phyloP scores from a whole-genome alignment of 2,113 vertebrate genomes.

The Empidonax alnorum region DNA sequence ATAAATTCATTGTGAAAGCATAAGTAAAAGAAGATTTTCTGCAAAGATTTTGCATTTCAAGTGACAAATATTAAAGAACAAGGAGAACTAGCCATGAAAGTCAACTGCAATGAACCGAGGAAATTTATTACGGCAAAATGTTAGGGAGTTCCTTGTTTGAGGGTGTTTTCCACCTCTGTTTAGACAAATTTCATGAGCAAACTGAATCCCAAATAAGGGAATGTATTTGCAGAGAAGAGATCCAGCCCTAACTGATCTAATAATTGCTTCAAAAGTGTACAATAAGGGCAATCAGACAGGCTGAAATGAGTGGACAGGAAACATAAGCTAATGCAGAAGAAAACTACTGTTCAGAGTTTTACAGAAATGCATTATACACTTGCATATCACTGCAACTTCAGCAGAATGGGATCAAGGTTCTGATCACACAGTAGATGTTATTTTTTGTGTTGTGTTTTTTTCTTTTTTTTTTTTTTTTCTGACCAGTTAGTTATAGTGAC shows the following conservation, averaged over 20 bases:
- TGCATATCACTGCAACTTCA: not conserved
- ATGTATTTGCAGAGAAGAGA: not conserved
- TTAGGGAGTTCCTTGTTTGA: not conserved
- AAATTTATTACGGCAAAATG: not conserved
- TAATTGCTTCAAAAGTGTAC: not conserved
- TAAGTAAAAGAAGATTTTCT: not conserved
- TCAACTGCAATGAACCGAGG: not conserved
- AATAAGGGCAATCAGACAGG: not conserved
- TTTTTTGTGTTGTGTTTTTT: not conserved
- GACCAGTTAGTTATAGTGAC: not conserved
- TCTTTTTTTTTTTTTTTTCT: not conserved
- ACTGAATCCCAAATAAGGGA: not conserved
- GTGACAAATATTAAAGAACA: not conserved
- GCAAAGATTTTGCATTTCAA: not conserved
- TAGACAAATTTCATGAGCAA: not conserved
- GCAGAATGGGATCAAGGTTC: not conserved
- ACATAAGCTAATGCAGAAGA: not conserved
- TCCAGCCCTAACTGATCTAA: not conserved
- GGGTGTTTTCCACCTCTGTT: not conserved
- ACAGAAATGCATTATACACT: not conserved
- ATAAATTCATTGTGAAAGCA: not conserved
- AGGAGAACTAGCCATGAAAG: not conserved
- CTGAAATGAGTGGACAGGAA: not conserved
- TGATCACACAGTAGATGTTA: not conserved
- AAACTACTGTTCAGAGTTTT: not conserved